Base-by-base conservation (phyloP, 2,113 vertebrate genomes). In the Anoplopoma fimbria region DNA sequence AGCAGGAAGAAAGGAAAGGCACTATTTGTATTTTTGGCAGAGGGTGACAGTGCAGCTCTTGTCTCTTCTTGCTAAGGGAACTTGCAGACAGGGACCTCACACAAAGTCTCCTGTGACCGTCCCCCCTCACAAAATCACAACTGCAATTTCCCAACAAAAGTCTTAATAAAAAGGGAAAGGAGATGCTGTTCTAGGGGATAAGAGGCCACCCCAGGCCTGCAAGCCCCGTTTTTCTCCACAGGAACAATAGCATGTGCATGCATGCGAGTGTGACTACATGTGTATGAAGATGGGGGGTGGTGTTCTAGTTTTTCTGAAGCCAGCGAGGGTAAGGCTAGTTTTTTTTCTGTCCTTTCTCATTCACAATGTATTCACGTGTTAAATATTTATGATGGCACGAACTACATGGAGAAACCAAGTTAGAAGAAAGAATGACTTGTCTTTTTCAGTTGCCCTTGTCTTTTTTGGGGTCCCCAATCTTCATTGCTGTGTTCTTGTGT, bases 371-470 rank as follows among this genome's bases (percentile, higher is more conserved):
- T 82, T 84, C 14, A 60, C 17, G 27, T 57, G 45, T 89, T 78
- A 91, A 93, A 91, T 91, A 90, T 93, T 90, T 31, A 93, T 85
- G 68, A 31, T 33, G 42, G 29, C 72, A 82, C 70, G 49, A 83
- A 83, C 55, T 63, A 69, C 58, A 58, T 38, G 9, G 17, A 31
- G 8, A 67, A 78, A 42, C 75, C 27, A 79, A 83, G 81, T 75
- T 77, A 47, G 40, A 84, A 34, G 8, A 55, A 47, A 82, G 70
- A 51, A 42, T 77, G 64, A 85, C 53, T 63, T 69, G 58, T 70
- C 81, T 47, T 80, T 38, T 82, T 77, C 15, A 55, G 33, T 61
- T 79, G 49, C 61, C 45, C 63, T 62, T 34, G 6, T 69, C 69
- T 45, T 81, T 55, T 82, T 75, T 69, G 34, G 45, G 45, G 51